Percentiles rank a stretch among this genome's conserved stretches.
phyloP scores from a whole-genome alignment of 2,113 vertebrate species.

The Triplophysa rosa region DNA sequence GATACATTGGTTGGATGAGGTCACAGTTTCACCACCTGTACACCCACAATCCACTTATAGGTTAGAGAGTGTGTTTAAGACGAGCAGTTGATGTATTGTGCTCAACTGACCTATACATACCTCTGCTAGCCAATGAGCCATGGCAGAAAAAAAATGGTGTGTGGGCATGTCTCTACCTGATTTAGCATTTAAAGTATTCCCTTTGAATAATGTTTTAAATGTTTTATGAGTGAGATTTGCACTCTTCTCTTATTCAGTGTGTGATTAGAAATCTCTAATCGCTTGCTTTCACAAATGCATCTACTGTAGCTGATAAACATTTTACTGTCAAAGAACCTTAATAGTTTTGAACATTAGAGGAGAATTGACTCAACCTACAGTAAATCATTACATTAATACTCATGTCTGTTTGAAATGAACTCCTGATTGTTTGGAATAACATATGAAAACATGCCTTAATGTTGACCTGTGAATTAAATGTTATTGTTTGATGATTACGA shows the following conservation, averaged over 20 bases:
- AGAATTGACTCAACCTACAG: not conserved
- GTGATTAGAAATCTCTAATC: conserved; percentile 35
- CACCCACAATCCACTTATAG: not conserved
- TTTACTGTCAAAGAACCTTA: conserved; percentile 62
- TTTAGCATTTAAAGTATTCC: conserved; percentile 3
- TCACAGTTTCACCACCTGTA: not conserved
- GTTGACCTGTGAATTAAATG: not conserved
- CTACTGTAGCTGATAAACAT: conserved; percentile 35
- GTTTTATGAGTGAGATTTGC: conserved; percentile 26
- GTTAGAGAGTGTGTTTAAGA: conserved; percentile 12
- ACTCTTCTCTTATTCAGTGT: not conserved
- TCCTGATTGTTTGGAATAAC: not conserved
- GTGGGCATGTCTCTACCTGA: not conserved
- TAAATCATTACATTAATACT: not conserved
- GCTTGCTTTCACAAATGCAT: conserved; percentile 25
- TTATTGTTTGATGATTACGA: not conserved
- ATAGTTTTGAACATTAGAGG: conserved; percentile 47
- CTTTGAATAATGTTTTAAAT: conserved; percentile 22
- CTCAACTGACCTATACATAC: not conserved
- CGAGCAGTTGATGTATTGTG: not conserved
- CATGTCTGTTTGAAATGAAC: not conserved
- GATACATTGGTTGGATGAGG: not conserved
- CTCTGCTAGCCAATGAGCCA: not conserved
- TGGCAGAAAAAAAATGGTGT: not conserved
- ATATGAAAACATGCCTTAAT: not conserved